Conservation (phyloP, 2,113 vertebrate genomes). For the Morone saxatilis region DNA sequence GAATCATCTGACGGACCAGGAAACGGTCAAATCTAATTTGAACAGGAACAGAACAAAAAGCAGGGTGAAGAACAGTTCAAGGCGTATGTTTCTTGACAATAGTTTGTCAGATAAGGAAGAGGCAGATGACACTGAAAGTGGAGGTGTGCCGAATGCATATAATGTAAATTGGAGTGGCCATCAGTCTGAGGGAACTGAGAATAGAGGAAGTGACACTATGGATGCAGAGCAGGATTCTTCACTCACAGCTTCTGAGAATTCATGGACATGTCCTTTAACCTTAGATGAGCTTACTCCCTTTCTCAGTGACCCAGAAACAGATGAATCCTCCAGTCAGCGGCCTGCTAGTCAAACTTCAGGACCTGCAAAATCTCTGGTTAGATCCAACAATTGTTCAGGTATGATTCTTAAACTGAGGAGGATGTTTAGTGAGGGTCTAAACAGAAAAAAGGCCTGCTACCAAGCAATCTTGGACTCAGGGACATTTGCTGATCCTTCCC, state of each 20-base stretch:
- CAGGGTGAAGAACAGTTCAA: slow-evolving; percentile 74
- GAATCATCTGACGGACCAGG: slow-evolving; percentile 24
- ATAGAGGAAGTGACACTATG: slow-evolving; percentile 7
- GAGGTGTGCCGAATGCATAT: slow-evolving; percentile 20
- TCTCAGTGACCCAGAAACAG: slow-evolving; percentile 51
- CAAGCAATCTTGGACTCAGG: slow-evolving; percentile 56
- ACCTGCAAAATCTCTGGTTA: not conserved
- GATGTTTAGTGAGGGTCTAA: slow-evolving; percentile 54
- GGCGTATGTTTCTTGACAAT: slow-evolving; percentile 70
- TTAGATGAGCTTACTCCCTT: slow-evolving; percentile 68
- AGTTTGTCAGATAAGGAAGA: slow-evolving; percentile 66
- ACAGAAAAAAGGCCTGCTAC: slow-evolving; percentile 63
- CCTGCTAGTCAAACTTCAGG: slow-evolving; percentile 6
- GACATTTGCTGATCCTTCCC: slow-evolving; percentile 1
- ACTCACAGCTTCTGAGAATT: slow-evolving; percentile 38
- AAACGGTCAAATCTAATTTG: slow-evolving; percentile 10
- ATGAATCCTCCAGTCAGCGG: slow-evolving; percentile 30
- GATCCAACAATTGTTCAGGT: slow-evolving; percentile 63
- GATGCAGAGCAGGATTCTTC: slow-evolving; percentile 50
- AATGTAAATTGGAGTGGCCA: slow-evolving; percentile 6
- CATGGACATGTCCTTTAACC: slow-evolving; percentile 81
- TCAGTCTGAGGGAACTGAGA: not conserved
- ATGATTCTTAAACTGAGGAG: slow-evolving; percentile 82
- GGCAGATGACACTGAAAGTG: slow-evolving; percentile 17
- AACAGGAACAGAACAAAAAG: slow-evolving; percentile 63